Conservation (phyloP, 2,797 vertebrate species). For the Melopsittacus undulatus region DNA sequence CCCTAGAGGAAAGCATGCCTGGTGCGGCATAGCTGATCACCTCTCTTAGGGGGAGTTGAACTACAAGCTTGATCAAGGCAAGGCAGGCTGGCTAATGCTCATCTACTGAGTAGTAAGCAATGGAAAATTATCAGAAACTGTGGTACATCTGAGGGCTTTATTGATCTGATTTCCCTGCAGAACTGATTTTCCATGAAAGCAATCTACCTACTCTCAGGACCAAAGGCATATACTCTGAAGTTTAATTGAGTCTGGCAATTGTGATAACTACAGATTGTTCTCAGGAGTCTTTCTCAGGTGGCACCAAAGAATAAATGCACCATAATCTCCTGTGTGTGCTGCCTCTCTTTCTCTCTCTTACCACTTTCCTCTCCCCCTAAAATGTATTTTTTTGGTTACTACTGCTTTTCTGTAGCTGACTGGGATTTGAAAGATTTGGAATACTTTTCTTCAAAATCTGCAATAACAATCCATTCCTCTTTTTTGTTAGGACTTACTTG, state of each 20-base stretch:
- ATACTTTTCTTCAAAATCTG: not conserved
- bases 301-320: not conserved
- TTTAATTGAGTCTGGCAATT: not conserved
- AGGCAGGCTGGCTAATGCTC: not conserved
- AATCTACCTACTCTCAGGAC: not conserved
- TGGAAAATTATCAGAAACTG: constrained; percentile 5
- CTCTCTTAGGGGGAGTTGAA: not conserved
- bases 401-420: not conserved
- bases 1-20: not conserved
- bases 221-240: not conserved
- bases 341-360: too few species aligned
- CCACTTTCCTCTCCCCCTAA: not conserved
- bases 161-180: not conserved
- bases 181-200: not conserved
- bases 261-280: not conserved
- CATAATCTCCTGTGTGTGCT: not conserved
- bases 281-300: not conserved
- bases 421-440: not conserved
- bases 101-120: not conserved
- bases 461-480: not conserved
- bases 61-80: not conserved
- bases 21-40: not conserved
- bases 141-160: not conserved
- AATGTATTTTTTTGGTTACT: not conserved
- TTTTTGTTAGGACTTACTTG: not conserved